phyloP scores from a whole-genome alignment of 2,888 invertebrate genomes.

The Brenthis hecate region DNA sequence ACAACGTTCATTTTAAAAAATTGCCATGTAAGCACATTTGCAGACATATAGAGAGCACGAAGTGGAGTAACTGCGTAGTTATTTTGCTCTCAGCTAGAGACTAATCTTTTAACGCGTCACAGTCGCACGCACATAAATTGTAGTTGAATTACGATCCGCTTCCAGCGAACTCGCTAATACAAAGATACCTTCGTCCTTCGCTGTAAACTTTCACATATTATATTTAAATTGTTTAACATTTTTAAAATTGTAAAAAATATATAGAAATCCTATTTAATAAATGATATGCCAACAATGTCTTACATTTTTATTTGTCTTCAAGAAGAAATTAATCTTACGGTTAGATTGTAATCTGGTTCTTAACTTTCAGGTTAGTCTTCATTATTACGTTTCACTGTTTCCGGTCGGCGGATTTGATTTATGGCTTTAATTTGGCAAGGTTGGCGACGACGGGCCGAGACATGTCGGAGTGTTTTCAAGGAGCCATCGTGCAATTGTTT shows the following conservation, averaged over 20 bases:
- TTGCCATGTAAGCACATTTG: conserved; percentile 34
- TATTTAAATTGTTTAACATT: too few relatives aligned
- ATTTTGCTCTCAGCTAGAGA: conserved; percentile 48
- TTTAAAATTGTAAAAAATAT: too few relatives aligned
- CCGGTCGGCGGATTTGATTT: conserved; percentile 78
- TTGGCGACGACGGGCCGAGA: conserved; percentile 80
- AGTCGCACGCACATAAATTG: conserved; percentile 79
- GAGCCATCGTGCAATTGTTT: conserved; percentile 82
- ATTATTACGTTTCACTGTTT: conserved; percentile 76
- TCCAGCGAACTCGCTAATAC: conserved; percentile 59
- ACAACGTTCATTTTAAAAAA: conserved; percentile 30
- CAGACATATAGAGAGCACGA: conserved; percentile 17
- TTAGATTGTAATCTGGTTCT: conserved; percentile 53
- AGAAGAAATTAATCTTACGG: conserved; percentile 59
- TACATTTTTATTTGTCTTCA: background rate
- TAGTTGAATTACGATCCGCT: conserved; percentile 65
- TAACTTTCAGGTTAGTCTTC: conserved; percentile 64
- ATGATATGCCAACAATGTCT: background rate
- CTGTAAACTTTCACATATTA: too few relatives aligned
- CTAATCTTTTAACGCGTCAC: conserved; percentile 78
- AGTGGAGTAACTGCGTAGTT: conserved; percentile 31
- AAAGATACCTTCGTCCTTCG: conserved; percentile 56
- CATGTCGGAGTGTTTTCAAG: conserved; percentile 82
- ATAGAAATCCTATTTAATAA: conserved; percentile 33
- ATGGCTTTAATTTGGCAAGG: conserved; percentile 81